These are phyloP conservation scores for Xylota sylvarum DNA, from an alignment of 2,888 invertebrate genomes.

Conservation along the genomic window DNA sequence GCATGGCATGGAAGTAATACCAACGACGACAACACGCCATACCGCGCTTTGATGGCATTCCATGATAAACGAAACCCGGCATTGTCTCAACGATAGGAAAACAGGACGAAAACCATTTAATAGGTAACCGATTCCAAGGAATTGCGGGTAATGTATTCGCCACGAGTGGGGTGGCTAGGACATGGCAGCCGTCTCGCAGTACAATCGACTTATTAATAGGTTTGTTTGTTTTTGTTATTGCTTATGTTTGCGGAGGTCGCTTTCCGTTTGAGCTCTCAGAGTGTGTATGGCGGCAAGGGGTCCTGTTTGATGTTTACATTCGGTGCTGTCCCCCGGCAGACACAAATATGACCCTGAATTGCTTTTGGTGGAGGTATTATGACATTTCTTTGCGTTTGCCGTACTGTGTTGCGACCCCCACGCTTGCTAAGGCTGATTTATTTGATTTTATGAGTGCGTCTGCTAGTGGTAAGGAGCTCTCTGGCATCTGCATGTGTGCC, in stretches of 20 bases:
- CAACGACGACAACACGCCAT: constrained; percentile 48
- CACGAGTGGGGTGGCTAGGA: constrained; percentile 7
- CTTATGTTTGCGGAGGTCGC: constrained; percentile 59
- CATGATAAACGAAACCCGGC: constrained; percentile 58
- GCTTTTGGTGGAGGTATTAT: constrained; percentile 65
- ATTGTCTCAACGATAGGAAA: constrained; percentile 50
- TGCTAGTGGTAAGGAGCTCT: constrained; percentile 49
- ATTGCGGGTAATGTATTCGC: constrained; percentile 41
- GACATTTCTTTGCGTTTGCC: constrained; percentile 61
- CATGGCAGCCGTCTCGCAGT: constrained; percentile 55
- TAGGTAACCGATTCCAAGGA: constrained; percentile 69
- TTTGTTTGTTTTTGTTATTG: constrained; percentile 76
- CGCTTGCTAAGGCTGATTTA: constrained; percentile 67
- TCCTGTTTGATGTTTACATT: constrained; percentile 67
- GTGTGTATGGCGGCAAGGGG: constrained; percentile 15
- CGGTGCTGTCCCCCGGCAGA: constrained; percentile 30
- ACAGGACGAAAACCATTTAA: constrained; percentile 56
- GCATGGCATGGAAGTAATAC: constrained; percentile 31
- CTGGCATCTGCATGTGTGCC: constrained; percentile 55
- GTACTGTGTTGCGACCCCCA: constrained; percentile 33
- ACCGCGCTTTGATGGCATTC: constrained; percentile 70
- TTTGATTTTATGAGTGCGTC: constrained; percentile 74
- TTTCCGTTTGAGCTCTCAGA: not conserved
- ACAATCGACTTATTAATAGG: constrained; percentile 77
- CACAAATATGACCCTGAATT: constrained; percentile 75